Evolutionary conservation across 2,888 invertebrate genomes (phyloP).

Genomic region (Macrophya alboannulata): DNA sequence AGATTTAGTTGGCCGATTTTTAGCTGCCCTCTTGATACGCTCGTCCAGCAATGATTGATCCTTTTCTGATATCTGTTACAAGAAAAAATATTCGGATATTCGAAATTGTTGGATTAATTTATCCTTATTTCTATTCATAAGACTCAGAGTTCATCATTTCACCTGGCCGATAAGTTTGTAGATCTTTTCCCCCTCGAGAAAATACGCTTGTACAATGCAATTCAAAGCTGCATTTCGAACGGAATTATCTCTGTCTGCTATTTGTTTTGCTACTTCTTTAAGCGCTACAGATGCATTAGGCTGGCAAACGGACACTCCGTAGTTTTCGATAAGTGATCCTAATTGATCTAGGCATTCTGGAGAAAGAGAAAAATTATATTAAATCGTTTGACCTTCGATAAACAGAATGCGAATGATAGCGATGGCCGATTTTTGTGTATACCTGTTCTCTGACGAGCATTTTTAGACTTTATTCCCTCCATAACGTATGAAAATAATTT

Average conservation of each 20-base stretch:
- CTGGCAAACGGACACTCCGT: constrained; percentile 92
- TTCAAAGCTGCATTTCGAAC: constrained; percentile 98
- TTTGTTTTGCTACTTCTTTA: constrained; percentile 96
- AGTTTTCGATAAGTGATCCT: constrained; percentile 91
- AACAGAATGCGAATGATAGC: constrained; percentile 29
- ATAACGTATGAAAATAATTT: constrained; percentile 95
- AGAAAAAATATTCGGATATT: constrained; percentile 58
- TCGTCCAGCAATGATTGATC: constrained; percentile 97
- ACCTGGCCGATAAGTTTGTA: constrained; percentile 96
- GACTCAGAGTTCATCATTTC: not conserved
- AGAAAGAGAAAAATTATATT: constrained; percentile 55
- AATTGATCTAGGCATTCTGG: constrained; percentile 96
- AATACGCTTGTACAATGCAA: constrained; percentile 94
- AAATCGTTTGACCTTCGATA: not conserved
- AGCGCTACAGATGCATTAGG: constrained; percentile 91
- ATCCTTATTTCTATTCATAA: not conserved
- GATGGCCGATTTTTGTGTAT: constrained; percentile 61
- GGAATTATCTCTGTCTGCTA: constrained; percentile 97
- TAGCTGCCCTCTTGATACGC: constrained; percentile 95
- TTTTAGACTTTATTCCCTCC: constrained; percentile 98
- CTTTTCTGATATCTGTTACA: constrained; percentile 92
- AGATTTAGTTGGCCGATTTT: constrained; percentile 82
- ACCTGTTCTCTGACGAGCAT: constrained; percentile 96
- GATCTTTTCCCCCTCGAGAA: constrained; percentile 94
- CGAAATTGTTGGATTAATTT: not conserved